These are phyloP conservation scores for Arge pagana DNA, from an alignment of 2,888 invertebrate genomes.

Conservation along the genomic window DNA sequence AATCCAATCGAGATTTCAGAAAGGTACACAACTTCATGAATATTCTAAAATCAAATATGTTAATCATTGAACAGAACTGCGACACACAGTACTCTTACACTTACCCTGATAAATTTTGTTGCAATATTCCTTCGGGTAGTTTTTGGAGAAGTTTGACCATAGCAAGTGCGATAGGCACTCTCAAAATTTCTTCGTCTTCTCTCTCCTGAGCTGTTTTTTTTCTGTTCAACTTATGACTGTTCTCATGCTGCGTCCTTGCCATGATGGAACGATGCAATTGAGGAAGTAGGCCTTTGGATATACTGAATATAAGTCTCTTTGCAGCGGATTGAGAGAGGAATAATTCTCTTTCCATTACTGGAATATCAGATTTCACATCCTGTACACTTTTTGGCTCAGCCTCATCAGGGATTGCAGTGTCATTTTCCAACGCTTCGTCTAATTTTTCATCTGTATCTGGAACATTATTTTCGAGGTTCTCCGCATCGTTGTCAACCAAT, in stretches of 20 bases:
- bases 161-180: slow-evolving; percentile 92
- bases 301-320: slow-evolving; percentile 73
- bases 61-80: slow-evolving; percentile 19
- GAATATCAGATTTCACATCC: slow-evolving; percentile 30
- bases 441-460: slow-evolving; percentile 35
- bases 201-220: slow-evolving; percentile 70
- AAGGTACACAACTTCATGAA: slow-evolving; percentile 90
- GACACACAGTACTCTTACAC: slow-evolving; percentile 39
- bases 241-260: slow-evolving; percentile 73
- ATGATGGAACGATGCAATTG: slow-evolving; percentile 77
- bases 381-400: slow-evolving; percentile 27
- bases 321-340: slow-evolving; percentile 73
- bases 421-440: slow-evolving; percentile 43
- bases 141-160: slow-evolving; percentile 89
- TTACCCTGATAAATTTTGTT: slow-evolving; percentile 81
- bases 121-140: slow-evolving; percentile 76
- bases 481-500: slow-evolving; percentile 38
- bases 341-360: slow-evolving; percentile 58
- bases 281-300: slow-evolving; percentile 76
- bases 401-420: slow-evolving; percentile 53
- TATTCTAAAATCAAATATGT: slow-evolving; percentile 62
- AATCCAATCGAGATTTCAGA: slow-evolving; percentile 84
- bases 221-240: slow-evolving; percentile 78
- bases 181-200: slow-evolving; percentile 88
- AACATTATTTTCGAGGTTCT: slow-evolving; percentile 49